phyloP scores from a whole-genome alignment of 2,113 vertebrate species.

The Aegithalos caudatus region DNA sequence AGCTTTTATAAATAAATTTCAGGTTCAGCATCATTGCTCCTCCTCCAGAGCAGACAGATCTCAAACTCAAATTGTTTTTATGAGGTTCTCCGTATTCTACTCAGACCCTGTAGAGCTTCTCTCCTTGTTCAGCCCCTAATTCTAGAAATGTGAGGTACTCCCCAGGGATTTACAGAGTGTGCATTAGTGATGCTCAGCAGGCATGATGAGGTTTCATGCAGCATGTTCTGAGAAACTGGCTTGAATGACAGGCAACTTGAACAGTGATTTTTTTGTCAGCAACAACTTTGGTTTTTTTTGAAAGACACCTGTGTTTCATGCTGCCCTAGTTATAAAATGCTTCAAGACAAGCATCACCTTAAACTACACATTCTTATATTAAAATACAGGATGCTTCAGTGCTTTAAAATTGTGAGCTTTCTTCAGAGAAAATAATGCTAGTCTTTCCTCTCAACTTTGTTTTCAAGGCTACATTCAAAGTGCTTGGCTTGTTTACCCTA shows the following conservation, averaged over 20 bases:
- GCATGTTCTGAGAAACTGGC: not conserved
- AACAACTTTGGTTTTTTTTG: not conserved
- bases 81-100: not conserved
- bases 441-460: not conserved
- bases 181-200: not conserved
- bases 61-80: not conserved
- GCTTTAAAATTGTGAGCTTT: not conserved
- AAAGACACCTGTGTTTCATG: not conserved
- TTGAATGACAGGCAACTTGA: not conserved
- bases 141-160: not conserved
- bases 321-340: not conserved
- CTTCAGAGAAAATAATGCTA: not conserved
- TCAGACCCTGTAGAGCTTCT: not conserved
- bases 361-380: not conserved
- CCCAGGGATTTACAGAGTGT: not conserved
- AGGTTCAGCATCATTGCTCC: not conserved
- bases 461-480: not conserved
- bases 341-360: not conserved
- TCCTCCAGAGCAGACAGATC: not conserved
- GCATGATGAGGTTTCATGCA: not conserved
- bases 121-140: not conserved
- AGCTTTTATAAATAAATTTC: not conserved
- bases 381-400: not conserved
- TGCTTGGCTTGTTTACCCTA: not conserved
- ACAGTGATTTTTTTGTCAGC: not conserved